A percentile compares a stretch with the other conserved stretches of the same genome.
Conservation (phyloP, 2,113 vertebrate genomes). For the Ageneiosus marmoratus region DNA sequence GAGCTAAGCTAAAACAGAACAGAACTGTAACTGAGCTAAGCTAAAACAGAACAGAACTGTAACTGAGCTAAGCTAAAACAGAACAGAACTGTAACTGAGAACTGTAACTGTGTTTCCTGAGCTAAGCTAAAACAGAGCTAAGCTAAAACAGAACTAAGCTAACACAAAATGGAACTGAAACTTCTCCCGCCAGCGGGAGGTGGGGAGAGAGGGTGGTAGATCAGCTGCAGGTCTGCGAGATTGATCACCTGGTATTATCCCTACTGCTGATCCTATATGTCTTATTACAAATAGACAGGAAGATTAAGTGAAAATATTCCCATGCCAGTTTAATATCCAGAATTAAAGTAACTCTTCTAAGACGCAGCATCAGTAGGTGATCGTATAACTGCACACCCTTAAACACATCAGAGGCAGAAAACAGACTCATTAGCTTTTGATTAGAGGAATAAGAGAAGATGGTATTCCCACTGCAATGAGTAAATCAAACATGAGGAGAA, state of each 20-base stretch:
- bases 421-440: not conserved
- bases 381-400: not conserved
- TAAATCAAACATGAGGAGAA: not conserved
- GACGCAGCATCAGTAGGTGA: not conserved
- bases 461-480: not conserved
- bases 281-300: slow-evolving; percentile 1
- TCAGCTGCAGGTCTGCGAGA: no score
- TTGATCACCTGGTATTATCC: slow-evolving; percentile 8
- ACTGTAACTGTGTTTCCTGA: no score
- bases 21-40: no score
- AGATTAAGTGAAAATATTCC: slow-evolving; percentile 14
- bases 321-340: not conserved
- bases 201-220: no score
- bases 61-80: no score
- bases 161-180: no score
- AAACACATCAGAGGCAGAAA: not conserved
- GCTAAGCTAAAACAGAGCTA: no score
- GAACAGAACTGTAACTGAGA: no score
- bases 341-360: not conserved
- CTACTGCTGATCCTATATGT: slow-evolving; percentile 21
- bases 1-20: no score
- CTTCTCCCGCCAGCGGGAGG: no score
- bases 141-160: no score
- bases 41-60: not conserved
- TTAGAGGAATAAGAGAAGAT: not conserved